Conservation (phyloP, 1,140 invertebrate species). For the Drosophila kohkoa region DNA sequence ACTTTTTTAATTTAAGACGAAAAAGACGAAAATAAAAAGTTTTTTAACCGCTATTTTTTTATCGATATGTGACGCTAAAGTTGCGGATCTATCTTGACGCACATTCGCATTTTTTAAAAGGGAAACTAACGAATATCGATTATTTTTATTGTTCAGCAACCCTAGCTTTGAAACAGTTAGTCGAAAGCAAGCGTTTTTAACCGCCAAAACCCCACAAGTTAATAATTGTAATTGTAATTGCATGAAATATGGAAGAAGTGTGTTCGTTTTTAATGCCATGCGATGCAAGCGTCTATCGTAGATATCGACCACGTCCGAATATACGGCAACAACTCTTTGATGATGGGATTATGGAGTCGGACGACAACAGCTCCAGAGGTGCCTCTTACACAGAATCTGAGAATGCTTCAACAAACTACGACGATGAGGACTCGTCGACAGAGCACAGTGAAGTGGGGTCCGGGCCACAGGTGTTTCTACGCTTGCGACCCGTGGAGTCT, state of each 20-base stretch:
- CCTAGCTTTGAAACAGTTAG: too few relatives aligned
- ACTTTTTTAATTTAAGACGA: too few relatives aligned
- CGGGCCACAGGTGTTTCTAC: slow-evolving; percentile 85
- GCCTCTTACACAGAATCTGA: slow-evolving; percentile 62
- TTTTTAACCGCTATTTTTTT: too few relatives aligned
- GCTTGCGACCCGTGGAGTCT: slow-evolving; percentile 85
- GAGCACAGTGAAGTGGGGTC: slow-evolving; percentile 54
- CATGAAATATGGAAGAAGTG: slow-evolving; percentile 32
- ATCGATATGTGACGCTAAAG: too few relatives aligned
- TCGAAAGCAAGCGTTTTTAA: too few relatives aligned
- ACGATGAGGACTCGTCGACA: slow-evolving; percentile 19
- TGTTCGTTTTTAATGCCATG: slow-evolving; percentile 77
- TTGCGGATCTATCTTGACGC: too few relatives aligned
- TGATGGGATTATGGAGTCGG: slow-evolving; percentile 60
- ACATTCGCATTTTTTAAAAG: too few relatives aligned
- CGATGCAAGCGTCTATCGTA: slow-evolving; percentile 77
- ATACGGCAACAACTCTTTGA: slow-evolving; percentile 66
- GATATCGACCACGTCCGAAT: slow-evolving; percentile 68
- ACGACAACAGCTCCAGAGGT: slow-evolving; percentile 49
- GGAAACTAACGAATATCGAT: too few relatives aligned
- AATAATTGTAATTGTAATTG: too few relatives aligned
- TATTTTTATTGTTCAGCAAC: too few relatives aligned
- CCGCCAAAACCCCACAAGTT: too few relatives aligned
- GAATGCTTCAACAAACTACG: slow-evolving; percentile 27
- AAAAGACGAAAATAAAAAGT: too few relatives aligned